Percentiles rank a stretch among this genome's conserved stretches.
These are phyloP conservation scores for Willowsia nigromaculata DNA, from an alignment of 2,888 invertebrate species.

Conservation along the genomic window DNA sequence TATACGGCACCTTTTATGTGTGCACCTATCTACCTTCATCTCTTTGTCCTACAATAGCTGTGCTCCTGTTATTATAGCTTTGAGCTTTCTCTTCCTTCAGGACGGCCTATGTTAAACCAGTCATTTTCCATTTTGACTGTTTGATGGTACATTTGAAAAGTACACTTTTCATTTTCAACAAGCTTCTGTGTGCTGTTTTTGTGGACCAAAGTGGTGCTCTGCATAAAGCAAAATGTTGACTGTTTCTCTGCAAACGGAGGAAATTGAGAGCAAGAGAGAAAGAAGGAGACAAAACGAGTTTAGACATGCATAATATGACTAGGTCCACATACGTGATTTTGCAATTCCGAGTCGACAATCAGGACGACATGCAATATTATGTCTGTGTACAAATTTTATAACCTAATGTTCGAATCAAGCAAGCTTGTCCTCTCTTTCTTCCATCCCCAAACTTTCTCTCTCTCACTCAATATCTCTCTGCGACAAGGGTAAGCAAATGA, in stretches of 20 bases:
- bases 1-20: background rate
- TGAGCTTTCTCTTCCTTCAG: background rate
- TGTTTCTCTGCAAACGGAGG: background rate
- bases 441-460: background rate
- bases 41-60: no score
- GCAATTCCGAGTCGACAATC: background rate
- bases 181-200: background rate
- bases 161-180: slow-evolving; percentile 23
- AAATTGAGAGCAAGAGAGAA: background rate
- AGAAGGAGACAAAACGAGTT: slow-evolving; percentile 32
- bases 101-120: background rate
- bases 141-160: background rate
- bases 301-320: slow-evolving; percentile 19
- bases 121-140: background rate
- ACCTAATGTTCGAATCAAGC: slow-evolving; percentile 4
- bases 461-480: background rate
- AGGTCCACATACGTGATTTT: slow-evolving; percentile 22
- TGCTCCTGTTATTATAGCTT: background rate
- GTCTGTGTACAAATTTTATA: slow-evolving; percentile 1
- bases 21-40: background rate
- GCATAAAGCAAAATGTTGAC: slow-evolving; percentile 1
- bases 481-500: slow-evolving; percentile 3
- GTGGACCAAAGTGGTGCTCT: background rate
- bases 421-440: background rate
- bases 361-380: background rate